Evolutionary conservation across 2,113 vertebrate species (phyloP).

Genomic region (Zosterops pallidus): DNA sequence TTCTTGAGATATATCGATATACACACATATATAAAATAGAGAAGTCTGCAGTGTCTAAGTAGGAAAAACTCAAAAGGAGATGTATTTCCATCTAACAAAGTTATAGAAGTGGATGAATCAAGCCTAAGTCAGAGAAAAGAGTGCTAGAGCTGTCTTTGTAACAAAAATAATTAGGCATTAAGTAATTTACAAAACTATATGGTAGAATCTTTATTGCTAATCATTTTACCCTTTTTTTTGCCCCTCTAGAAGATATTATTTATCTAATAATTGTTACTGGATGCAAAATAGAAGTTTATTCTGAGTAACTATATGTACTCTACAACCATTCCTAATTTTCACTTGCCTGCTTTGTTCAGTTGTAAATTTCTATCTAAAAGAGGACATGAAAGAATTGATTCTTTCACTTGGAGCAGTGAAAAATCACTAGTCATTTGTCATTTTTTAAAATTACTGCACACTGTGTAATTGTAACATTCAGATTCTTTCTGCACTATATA

Average conservation of each 20-base stretch:
- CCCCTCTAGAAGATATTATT: background rate
- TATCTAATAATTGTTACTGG: background rate
- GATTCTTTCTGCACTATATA: background rate
- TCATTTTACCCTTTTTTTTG: background rate
- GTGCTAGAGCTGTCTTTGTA: background rate
- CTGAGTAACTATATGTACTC: background rate
- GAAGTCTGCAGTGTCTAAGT: background rate
- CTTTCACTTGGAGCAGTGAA: background rate
- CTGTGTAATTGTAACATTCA: background rate
- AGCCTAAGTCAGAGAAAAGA: background rate
- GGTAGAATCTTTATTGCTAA: background rate
- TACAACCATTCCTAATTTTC: background rate
- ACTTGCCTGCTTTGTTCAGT: background rate
- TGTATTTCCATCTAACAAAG: background rate
- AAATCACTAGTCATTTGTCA: background rate
- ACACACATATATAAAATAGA: background rate
- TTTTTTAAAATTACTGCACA: background rate
- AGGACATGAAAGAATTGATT: background rate
- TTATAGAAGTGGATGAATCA: background rate
- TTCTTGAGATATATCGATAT: background rate
- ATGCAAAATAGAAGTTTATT: background rate
- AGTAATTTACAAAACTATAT: background rate
- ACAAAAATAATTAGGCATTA: background rate
- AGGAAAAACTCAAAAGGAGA: background rate
- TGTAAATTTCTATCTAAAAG: background rate